phyloP scores from a whole-genome alignment of 2,797 vertebrate species.

The Cottoperca gobio region DNA sequence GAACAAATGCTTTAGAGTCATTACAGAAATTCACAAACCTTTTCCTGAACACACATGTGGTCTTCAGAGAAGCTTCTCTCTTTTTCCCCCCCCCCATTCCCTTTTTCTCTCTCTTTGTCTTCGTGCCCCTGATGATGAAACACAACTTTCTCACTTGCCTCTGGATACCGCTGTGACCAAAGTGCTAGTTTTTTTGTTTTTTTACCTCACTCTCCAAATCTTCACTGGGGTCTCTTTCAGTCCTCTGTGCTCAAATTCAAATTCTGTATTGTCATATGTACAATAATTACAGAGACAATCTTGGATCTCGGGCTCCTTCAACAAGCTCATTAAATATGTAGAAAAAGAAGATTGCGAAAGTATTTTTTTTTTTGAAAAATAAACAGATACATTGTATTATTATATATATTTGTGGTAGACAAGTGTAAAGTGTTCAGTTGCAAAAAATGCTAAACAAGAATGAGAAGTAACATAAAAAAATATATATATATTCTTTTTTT shows the following conservation, averaged over 20 bases:
- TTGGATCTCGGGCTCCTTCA: not conserved
- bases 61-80: conserved; percentile 43
- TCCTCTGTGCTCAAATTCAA: conserved; percentile 3
- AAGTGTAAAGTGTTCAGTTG: not conserved
- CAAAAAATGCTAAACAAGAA: too few species aligned
- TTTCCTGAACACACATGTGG: conserved; percentile 56
- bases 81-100: conserved; percentile 5
- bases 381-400: too few species aligned
- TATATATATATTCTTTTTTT: too few species aligned
- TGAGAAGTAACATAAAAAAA: too few species aligned
- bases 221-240: conserved; percentile 13
- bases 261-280: not conserved
- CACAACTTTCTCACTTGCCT: conserved; percentile 31
- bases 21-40: conserved; percentile 71
- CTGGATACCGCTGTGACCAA: conserved; percentile 4
- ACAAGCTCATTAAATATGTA: not conserved
- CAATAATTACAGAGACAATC: not conserved
- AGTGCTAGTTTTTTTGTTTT: not conserved
- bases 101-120: conserved; percentile 25
- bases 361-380: too few species aligned
- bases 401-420: not conserved
- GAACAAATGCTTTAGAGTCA: conserved; percentile 80
- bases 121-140: conserved; percentile 47
- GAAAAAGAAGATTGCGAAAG: not conserved
- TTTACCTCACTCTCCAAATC: conserved; percentile 16